Evolutionary conservation across 1,140 invertebrate genomes (phyloP).

Genomic region (Pogonomyrmex barbatus): DNA sequence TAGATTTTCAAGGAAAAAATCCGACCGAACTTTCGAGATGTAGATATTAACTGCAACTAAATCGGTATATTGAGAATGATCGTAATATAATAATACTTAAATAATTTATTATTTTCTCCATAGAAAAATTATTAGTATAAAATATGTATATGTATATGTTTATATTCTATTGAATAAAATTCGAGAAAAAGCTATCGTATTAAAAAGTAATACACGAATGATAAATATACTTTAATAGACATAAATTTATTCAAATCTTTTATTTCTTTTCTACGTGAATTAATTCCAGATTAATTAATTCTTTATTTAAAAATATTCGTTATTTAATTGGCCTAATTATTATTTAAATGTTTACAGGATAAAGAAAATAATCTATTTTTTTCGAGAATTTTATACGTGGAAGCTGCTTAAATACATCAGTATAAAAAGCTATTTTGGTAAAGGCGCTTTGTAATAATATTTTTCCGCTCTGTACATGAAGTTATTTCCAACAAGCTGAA

Average conservation of each 20-base stretch:
- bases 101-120: slow-evolving; percentile 19
- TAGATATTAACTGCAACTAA: slow-evolving; percentile 17
- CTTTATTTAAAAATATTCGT: neutral
- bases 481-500: neutral
- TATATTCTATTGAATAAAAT: neutral
- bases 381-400: neutral
- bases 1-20: neutral
- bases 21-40: neutral
- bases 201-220: neutral
- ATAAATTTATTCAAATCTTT: neutral
- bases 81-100: neutral
- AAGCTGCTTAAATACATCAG: neutral
- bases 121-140: neutral
- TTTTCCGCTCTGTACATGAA: neutral
- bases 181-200: neutral
- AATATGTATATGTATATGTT: neutral
- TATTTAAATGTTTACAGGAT: neutral
- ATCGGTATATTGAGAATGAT: neutral
- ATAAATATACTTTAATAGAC: neutral
- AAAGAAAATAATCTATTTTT: too few relatives aligned
- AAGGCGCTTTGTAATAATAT: neutral
- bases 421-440: neutral
- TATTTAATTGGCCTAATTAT: neutral
- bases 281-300: neutral
- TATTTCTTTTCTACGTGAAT: neutral